Conservation (phyloP, 2,113 vertebrate genomes). For the Anseranas semipalmata region DNA sequence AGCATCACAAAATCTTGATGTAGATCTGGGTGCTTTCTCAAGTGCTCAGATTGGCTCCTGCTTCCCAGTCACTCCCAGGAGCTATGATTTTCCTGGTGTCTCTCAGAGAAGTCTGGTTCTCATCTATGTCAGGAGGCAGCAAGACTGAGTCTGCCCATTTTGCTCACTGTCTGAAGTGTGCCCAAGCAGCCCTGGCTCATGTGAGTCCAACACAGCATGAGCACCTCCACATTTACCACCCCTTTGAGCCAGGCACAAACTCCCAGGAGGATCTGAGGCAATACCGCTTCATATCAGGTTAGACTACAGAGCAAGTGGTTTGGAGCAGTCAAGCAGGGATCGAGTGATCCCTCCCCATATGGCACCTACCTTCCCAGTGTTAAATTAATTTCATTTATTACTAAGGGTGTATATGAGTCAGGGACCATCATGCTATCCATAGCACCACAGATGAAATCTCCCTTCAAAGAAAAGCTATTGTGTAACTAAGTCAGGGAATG, state of each 20-base stretch:
- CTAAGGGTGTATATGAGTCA: neutral
- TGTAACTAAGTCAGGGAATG: neutral
- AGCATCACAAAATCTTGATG: neutral
- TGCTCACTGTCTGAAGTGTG: neutral
- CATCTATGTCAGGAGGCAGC: neutral
- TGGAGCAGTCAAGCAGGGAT: neutral
- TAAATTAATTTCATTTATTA: neutral
- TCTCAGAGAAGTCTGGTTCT: neutral
- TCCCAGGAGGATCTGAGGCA: neutral
- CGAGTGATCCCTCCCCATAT: rapidly evolving
- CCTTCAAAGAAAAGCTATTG: neutral
- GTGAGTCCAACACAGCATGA: neutral
- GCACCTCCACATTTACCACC: neutral
- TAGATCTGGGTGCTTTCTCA: neutral
- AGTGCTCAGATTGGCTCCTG: neutral
- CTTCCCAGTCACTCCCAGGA: neutral
- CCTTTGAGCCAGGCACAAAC: neutral
- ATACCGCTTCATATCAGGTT: neutral
- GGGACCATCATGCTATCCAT: neutral
- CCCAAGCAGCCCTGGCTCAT: neutral
- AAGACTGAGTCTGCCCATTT: neutral
- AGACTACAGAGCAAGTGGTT: neutral
- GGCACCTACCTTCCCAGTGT: neutral
- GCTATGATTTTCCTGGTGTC: neutral
- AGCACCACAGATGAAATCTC: neutral